Percentiles rank a stretch among this genome's conserved stretches.
phyloP scores from a whole-genome alignment of 2,113 vertebrate genomes.

The Procavia capensis region DNA sequence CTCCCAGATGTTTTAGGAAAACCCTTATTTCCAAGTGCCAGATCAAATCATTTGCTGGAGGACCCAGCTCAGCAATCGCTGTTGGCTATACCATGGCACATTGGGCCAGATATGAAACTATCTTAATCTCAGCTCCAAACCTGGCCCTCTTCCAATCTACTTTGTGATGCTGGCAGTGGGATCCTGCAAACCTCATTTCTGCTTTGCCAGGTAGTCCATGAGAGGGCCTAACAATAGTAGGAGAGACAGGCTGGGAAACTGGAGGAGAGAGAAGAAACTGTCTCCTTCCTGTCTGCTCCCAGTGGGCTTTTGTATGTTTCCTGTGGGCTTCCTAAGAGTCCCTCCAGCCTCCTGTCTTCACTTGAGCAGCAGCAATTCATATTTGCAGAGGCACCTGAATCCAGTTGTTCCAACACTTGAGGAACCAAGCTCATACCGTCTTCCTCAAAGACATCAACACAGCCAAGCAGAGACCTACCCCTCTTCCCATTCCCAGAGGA shows the following conservation, averaged over 20 bases:
- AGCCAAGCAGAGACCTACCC: not conserved
- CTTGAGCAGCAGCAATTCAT: not conserved
- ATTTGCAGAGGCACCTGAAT: not conserved
- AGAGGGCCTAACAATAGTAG: not conserved
- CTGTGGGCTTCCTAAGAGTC: not conserved
- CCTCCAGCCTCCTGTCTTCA: not conserved
- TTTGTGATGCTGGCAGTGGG: not conserved
- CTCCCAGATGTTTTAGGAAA: conserved; percentile 43
- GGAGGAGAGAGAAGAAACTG: not conserved
- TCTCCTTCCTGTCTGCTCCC: not conserved
- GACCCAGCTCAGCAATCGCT: not conserved
- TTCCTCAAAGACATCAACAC: not conserved
- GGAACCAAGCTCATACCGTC: not conserved
- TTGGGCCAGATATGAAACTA: conserved; percentile 23
- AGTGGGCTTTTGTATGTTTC: not conserved
- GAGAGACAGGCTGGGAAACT: not conserved
- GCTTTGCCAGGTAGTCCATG: not conserved
- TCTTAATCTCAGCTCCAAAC: not conserved
- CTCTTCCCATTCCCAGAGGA: not conserved
- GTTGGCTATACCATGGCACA: not conserved
- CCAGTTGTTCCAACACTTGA: not conserved
- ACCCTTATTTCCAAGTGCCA: not conserved
- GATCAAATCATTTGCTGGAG: not conserved
- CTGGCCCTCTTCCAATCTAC: not conserved
- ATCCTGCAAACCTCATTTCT: not conserved